Evolutionary conservation across 2,888 invertebrate genomes (phyloP), one percentile per base, ranked within the genome.

Genomic region (Barypeithes pellucidus): DNA sequence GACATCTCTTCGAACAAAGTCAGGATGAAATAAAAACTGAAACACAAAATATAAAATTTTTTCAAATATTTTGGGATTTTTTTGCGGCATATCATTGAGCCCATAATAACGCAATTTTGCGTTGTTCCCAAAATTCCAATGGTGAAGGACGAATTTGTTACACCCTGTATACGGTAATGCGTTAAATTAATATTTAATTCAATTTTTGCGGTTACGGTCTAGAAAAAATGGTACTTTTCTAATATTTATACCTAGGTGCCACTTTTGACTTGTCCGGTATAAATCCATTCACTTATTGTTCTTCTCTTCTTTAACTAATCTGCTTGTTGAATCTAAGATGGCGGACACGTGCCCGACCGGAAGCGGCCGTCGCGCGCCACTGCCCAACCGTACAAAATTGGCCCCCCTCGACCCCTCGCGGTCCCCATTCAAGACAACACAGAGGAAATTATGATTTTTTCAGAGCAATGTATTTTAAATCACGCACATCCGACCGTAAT

Each of bases 281-380:
- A 54, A 29, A 54, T 54, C 54, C 54, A 54, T 63, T 63, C 45
- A 63, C 62, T 63, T 47, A 63, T 52, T 52, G 36, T 68, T 60
- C 50, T 50, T 61, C 33, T 54, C 52, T 63, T 70, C 41, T 71
- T 43, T 18, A n/a, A 22, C 71, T 67, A 70, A 72, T 62, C 69
- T 69, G 22, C 20, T 65, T 60, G 68, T 72, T 54, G 67, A 71
- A 76, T 76, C 76, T 73, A 74, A 76, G 76, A 76, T 76, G 76
- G 76, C 74, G 73, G 75, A 71, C 76, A 73, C 76, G 76, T 76
- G 76, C 76, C 73, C 74, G 45, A 73, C 73, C 76, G 76, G 76
- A 76, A 76, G 54, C 59, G 39, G 14, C 36, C 52, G 76, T 76
- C 43, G 62, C 73, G 76, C 76, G 67, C 69, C 67, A 72, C 62